These are phyloP conservation scores for Hyla sarda DNA, from an alignment of 2,113 vertebrate species.

Conservation along the genomic window DNA sequence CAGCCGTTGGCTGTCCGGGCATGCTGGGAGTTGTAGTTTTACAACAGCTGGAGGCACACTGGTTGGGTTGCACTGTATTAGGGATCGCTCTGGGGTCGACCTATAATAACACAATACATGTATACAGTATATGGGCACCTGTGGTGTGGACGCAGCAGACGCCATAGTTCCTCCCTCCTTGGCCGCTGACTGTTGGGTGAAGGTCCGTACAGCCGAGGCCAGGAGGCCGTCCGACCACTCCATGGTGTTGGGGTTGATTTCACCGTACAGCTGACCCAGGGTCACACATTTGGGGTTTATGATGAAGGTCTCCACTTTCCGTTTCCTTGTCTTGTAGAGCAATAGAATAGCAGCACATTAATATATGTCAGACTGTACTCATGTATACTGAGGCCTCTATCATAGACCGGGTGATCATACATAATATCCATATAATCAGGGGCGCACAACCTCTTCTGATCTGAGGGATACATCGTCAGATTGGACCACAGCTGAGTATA, in stretches of 20 bases:
- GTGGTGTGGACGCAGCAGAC: neutral
- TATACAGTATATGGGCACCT: neutral
- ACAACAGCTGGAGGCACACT: too few relatives aligned
- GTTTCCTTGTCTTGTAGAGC: constrained; percentile 62
- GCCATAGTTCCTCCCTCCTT: neutral
- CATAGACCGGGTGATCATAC: too few relatives aligned
- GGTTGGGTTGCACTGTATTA: too few relatives aligned
- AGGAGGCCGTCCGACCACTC: constrained; percentile 73
- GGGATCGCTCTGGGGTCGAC: neutral
- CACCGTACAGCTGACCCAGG: constrained; percentile 69
- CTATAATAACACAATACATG: neutral
- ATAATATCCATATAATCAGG: too few relatives aligned
- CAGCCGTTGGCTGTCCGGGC: too few relatives aligned
- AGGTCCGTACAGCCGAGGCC: constrained; percentile 65
- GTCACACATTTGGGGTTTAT: constrained; percentile 73
- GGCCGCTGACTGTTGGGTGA: constrained; percentile 58
- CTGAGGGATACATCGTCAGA: too few relatives aligned
- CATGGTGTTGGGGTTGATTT: constrained; percentile 68
- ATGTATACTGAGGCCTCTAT: too few relatives aligned
- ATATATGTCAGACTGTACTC: neutral
- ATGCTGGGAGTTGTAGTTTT: too few relatives aligned
- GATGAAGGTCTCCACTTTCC: constrained; percentile 68
- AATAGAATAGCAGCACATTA: neutral
- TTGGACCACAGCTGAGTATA: too few relatives aligned
- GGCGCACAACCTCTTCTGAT: too few relatives aligned